Evolutionary conservation across 2,797 vertebrate genomes (phyloP).

Genomic region (Liasis olivaceus): DNA sequence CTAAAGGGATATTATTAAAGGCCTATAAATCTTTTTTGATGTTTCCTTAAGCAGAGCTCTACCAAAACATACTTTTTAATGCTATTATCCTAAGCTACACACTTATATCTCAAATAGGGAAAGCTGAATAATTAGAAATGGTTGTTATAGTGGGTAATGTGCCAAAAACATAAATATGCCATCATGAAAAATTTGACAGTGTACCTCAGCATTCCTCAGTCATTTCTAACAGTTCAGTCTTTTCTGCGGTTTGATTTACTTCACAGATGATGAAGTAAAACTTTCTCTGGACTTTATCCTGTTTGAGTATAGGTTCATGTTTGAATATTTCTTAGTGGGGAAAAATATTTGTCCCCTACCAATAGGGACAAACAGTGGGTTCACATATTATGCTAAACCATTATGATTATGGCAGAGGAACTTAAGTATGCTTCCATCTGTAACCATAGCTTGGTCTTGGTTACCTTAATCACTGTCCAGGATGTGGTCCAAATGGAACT

Average conservation of each 20-base stretch:
- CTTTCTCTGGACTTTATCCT: not conserved
- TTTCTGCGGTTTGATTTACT: not conserved
- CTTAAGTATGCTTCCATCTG: not conserved
- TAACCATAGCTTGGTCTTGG: not conserved
- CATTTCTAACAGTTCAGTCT: slow-evolving; percentile 1
- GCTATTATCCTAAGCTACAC: slow-evolving; percentile 17
- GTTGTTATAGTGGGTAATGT: not conserved
- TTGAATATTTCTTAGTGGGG: not conserved
- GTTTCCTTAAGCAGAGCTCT: slow-evolving; percentile 11
- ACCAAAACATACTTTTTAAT: slow-evolving; percentile 30
- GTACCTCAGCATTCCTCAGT: not conserved
- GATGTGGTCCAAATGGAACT: not conserved
- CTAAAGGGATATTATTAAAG: slow-evolving; percentile 38
- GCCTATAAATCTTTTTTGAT: slow-evolving; percentile 32
- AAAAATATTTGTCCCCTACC: not conserved
- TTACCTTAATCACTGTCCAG: not conserved
- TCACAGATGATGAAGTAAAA: not conserved
- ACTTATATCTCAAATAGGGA: slow-evolving; percentile 22
- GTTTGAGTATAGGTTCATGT: not conserved
- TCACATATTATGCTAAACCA: not conserved
- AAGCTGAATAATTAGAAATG: slow-evolving; percentile 20
- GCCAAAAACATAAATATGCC: not conserved
- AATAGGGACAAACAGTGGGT: not conserved
- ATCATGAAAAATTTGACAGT: not conserved
- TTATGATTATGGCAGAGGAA: not conserved